These are phyloP conservation scores for Nipponacmea schrenckii DNA, from an alignment of 2,888 invertebrate genomes.

Conservation along the genomic window DNA sequence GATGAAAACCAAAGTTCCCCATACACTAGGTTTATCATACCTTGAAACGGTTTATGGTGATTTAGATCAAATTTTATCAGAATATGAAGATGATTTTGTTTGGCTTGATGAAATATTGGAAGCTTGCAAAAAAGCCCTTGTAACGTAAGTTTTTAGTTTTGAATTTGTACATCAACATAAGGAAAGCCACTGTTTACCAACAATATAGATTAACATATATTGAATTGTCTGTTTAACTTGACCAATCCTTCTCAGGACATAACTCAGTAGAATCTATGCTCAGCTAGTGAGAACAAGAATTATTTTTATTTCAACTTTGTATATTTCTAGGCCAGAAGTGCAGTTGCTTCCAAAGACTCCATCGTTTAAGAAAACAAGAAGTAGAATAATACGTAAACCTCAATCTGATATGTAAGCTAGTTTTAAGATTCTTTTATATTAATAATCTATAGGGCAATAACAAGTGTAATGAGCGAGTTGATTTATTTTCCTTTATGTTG, in stretches of 20 bases:
- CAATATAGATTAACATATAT: too few species aligned
- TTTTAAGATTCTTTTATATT: too few species aligned
- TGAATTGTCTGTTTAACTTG: too few species aligned
- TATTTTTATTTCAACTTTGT: background rate
- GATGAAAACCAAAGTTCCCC: slow-evolving; percentile 3
- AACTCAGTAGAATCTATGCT: too few species aligned
- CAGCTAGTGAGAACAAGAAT: too few species aligned
- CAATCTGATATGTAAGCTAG: too few species aligned
- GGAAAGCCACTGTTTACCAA: too few species aligned
- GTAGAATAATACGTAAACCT: slow-evolving; percentile 11
- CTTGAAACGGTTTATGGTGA: slow-evolving; percentile 15
- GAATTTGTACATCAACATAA: too few species aligned
- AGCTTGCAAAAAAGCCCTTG: slow-evolving; percentile 35
- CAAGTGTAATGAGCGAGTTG: too few species aligned
- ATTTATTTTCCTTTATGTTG: too few species aligned
- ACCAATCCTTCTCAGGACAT: too few species aligned
- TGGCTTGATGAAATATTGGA: slow-evolving; percentile 39
- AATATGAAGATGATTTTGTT: slow-evolving; percentile 23
- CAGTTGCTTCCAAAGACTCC: slow-evolving; percentile 47
- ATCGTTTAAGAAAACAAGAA: slow-evolving; percentile 34
- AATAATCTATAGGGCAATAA: too few species aligned
- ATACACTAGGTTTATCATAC: background rate
- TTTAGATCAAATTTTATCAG: background rate
- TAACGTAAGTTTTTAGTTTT: slow-evolving; percentile 31
- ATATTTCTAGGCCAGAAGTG: slow-evolving; percentile 35